Conservation (phyloP, 2,113 vertebrate genomes). For the Tretioscincus oriximinensis region DNA sequence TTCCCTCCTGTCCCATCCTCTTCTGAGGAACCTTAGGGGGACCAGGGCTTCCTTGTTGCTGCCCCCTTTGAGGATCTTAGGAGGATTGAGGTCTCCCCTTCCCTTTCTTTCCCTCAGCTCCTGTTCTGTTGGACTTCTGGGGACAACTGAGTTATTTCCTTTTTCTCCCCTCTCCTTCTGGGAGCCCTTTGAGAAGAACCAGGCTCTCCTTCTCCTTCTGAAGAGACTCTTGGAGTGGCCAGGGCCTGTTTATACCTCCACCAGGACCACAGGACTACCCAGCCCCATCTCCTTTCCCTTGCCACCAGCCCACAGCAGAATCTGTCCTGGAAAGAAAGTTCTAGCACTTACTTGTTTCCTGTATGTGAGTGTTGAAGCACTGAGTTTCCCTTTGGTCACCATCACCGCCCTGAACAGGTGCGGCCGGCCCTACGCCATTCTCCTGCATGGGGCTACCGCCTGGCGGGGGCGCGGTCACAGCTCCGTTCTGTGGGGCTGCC, state of each 20-base stretch:
- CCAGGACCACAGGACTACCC: not conserved
- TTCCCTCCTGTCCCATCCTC: no score
- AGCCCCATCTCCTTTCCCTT: not conserved
- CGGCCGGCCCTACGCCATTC: constrained; percentile 80
- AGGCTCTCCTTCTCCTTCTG: not conserved
- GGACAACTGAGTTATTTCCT: no score
- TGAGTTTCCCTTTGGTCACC: constrained; percentile 83
- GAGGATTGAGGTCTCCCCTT: no score
- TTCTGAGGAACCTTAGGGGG: no score
- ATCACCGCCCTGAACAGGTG: constrained; percentile 64
- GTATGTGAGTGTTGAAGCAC: constrained; percentile 88
- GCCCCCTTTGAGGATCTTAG: no score
- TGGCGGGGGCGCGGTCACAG: constrained; percentile 58
- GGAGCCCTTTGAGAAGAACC: not conserved
- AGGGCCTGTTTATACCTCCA: not conserved
- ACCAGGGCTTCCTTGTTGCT: no score
- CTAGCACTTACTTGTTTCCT: constrained; percentile 92
- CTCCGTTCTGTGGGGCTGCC: constrained; percentile 73
- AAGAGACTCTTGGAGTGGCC: not conserved
- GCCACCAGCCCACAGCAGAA: constrained; percentile 8
- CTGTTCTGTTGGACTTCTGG: no score
- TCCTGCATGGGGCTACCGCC: constrained; percentile 71
- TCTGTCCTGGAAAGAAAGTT: not conserved
- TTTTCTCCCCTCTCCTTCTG: no score
- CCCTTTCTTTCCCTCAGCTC: no score